A percentile compares a stretch with the other conserved stretches of the same genome.
These are phyloP conservation scores for Orestias chungarensis DNA, from an alignment of 2,797 vertebrate species.

Conservation along the genomic window DNA sequence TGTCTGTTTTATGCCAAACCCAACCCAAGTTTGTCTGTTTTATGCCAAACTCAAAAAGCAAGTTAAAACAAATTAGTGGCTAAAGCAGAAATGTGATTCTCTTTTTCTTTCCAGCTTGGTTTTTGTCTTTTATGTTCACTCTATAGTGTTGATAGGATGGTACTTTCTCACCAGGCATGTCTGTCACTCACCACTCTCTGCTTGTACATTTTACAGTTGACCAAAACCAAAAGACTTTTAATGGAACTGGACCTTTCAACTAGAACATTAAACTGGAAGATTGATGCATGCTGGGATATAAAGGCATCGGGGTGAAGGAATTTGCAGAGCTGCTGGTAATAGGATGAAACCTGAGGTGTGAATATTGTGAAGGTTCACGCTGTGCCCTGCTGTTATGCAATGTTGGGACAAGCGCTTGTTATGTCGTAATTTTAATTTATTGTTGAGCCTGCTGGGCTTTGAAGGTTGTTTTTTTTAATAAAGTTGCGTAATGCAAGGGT, in stretches of 20 bases:
- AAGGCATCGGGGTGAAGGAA: constrained; percentile 35
- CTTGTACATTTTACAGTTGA: constrained; percentile 56
- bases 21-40: constrained; percentile 36
- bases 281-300: constrained; percentile 33
- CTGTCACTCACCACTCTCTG: constrained; percentile 64
- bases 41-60: constrained; percentile 48
- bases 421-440: constrained; percentile 51
- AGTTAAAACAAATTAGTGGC: constrained; percentile 61
- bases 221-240: constrained; percentile 59
- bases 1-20: constrained; percentile 20
- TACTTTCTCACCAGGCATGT: constrained; percentile 42
- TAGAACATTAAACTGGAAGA: constrained; percentile 27
- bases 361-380: constrained; percentile 57
- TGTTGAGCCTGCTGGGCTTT: constrained; percentile 35
- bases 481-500: constrained; percentile 34
- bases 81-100: constrained; percentile 35
- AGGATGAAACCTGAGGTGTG: constrained; percentile 59
- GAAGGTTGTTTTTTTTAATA: constrained; percentile 42
- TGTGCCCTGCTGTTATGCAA: constrained; percentile 33
- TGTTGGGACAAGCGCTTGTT: constrained; percentile 48
- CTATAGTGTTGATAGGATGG: constrained; percentile 42
- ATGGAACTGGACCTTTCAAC: constrained; percentile 59
- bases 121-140: constrained; percentile 37
- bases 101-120: constrained; percentile 45
- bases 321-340: constrained; percentile 60